Evolutionary conservation across 2,888 invertebrate species (phyloP), one percentile per base, ranked within the genome.

Genomic region (Barypeithes pellucidus): DNA sequence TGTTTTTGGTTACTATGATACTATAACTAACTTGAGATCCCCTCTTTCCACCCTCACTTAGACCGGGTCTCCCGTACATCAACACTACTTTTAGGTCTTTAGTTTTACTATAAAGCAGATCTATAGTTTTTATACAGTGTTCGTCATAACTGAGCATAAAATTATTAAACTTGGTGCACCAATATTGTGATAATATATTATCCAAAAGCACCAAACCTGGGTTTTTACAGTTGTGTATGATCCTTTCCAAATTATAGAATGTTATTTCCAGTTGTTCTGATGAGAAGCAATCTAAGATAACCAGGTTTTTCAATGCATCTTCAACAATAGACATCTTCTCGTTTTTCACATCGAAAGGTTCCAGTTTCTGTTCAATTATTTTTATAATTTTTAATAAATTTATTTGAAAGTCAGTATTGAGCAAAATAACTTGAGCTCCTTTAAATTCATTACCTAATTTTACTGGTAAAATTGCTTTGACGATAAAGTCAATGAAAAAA

Each of bases 111-210:
- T 70, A 71, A 12, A 83, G 66, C 14, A 77, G 70, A 22, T 77
- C 74, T 33, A 81, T 73, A 22, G 73, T 77, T 65, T 75, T 78
- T 57, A 73, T 72, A 29, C 78, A 76, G 73, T 80, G 77, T 45
- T 79, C 76, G 61, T 79, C 79, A 43, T 79, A 77, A 75, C 81
- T 82, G 50, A 81, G 65, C 62, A 73, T 78, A 5, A 67, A 41
- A 33, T 72, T 74, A 57, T 73, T 69, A 61, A 70, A 72, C 62
- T 79, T 76, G 5, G 77, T 71, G 52, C 72, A 76, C 82, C 83
- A 82, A 75, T 80, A 83, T 54, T 80, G 80, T 0, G 81, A 75
- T n/a, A 79, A 69, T 36, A 81, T 79, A 75, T 82, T 81, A 68
- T 83, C 83, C 12, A 82, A 67, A 45, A 82, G 29, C 22, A 83